Evolutionary conservation across 2,888 invertebrate genomes (phyloP).

Genomic region (Microplitis deprimator): DNA sequence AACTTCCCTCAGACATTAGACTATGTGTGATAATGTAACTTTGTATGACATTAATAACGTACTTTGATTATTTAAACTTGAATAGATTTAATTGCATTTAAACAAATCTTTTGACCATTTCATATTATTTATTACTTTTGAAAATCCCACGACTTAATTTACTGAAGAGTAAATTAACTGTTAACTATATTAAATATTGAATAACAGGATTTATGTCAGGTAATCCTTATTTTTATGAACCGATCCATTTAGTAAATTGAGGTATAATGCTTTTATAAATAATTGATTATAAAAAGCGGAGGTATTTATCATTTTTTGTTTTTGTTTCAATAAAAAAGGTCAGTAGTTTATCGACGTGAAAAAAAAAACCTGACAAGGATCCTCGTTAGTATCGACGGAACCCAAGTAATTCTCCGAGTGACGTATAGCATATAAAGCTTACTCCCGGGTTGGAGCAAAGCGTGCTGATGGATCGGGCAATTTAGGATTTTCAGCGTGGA

Average conservation of each 20-base stretch:
- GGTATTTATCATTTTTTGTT: too few relatives aligned
- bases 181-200: background rate
- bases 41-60: conserved; percentile 16
- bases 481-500: conserved; percentile 57
- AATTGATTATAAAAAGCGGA: too few relatives aligned
- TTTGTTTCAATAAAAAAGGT: background rate
- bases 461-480: conserved; percentile 59
- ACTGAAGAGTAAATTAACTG: background rate
- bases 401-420: conserved; percentile 28
- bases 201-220: background rate
- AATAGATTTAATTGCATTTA: conserved; percentile 13
- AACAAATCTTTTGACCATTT: background rate
- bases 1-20: conserved; percentile 14
- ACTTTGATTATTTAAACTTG: background rate
- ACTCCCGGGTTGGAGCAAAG: conserved; percentile 34
- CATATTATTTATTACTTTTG: background rate
- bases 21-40: conserved; percentile 16
- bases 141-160: background rate
- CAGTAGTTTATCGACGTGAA: conserved; percentile 5
- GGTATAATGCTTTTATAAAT: too few relatives aligned
- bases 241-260: background rate
- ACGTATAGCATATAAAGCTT: conserved; percentile 35
- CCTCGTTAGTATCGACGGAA: conserved; percentile 37
- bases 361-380: conserved; percentile 32
- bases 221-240: background rate